Evolutionary conservation across 2,113 vertebrate species (phyloP).

Genomic region (Elephantulus edwardii): DNA sequence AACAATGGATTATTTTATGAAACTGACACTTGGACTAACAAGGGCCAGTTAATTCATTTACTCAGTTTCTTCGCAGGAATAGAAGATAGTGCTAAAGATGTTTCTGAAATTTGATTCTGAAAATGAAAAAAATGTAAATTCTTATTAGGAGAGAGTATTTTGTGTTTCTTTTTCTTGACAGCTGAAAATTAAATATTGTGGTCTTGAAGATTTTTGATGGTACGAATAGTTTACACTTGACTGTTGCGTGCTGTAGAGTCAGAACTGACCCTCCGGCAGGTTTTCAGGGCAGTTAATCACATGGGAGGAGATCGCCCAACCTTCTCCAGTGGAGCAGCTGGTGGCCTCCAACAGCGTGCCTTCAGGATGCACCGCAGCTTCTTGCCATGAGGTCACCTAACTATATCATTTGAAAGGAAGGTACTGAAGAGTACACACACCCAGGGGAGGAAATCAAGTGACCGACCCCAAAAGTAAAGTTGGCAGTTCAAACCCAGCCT

Average conservation of each 20-base stretch:
- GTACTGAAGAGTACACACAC: too few species aligned
- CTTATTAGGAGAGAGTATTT: neutral
- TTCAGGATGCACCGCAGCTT: too few species aligned
- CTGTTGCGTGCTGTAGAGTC: too few species aligned
- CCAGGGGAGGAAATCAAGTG: too few species aligned
- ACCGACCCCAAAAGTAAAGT: neutral
- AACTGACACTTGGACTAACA: neutral
- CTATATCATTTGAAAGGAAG: too few species aligned
- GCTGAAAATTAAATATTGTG: slow-evolving; percentile 3
- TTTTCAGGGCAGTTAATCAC: too few species aligned
- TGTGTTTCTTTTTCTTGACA: slow-evolving; percentile 20
- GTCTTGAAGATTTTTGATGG: neutral
- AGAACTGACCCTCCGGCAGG: too few species aligned
- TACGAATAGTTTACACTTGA: neutral
- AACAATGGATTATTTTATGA: slow-evolving; percentile 28
- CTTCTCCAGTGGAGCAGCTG: too few species aligned
- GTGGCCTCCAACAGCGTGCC: too few species aligned
- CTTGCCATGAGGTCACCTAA: too few species aligned
- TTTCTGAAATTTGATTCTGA: slow-evolving; percentile 32
- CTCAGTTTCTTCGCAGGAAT: neutral
- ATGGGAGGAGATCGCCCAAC: too few species aligned
- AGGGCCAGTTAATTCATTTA: neutral
- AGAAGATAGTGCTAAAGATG: neutral
- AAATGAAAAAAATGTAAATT: neutral
- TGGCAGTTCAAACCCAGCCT: neutral